Evolutionary conservation across 2,888 invertebrate species (phyloP), one percentile per base, ranked within the genome.

Genomic region (Acronicta alni): DNA sequence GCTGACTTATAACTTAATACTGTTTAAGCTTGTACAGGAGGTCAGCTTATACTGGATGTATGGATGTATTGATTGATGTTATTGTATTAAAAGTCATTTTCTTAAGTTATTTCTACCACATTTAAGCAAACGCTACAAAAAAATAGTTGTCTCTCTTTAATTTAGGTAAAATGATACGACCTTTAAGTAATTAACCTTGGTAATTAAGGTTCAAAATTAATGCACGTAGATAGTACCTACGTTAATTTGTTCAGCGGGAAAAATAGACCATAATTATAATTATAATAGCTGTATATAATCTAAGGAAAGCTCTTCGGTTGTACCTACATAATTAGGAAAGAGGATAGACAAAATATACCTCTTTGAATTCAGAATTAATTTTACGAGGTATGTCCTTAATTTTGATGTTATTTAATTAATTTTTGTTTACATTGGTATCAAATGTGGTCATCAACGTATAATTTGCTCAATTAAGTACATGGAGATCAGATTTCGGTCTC

Each of bases 211-310:
- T 44, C 14, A 4, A 59, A 57, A 59, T 62, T 52, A 73, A 45
- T 53, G 51, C 42, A 46, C 45, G 51, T 47, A 53, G n/a, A n/a
- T n/a, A 15, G 23, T 43, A 44, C 32, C 14, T 37, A 41, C 16
- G 46, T 67, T 51, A 67, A 74, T 71, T 59, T 61, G 18, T 23
- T 48, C 7, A 42, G 42, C n/a, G 14, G 26, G 12, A 59, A 65
- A 57, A 60, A 35, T 23, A 20, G 0, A 20, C 23, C 39, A 60
- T 53, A 41, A 56, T 57, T 63, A 46, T 35, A 61, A 67, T 37
- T 63, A 46, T 35, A 61, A 67, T 37, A 46, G 37, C 57, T 54
- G n/a, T n/a, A n/a, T n/a, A n/a, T n/a, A n/a, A n/a, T 44, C 23
- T 17, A 32, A 51, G 47, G 37, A 51, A 64, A 18, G 45, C 43